Base-by-base conservation (phyloP, 2,113 vertebrate genomes). In the Lepus americanus region DNA sequence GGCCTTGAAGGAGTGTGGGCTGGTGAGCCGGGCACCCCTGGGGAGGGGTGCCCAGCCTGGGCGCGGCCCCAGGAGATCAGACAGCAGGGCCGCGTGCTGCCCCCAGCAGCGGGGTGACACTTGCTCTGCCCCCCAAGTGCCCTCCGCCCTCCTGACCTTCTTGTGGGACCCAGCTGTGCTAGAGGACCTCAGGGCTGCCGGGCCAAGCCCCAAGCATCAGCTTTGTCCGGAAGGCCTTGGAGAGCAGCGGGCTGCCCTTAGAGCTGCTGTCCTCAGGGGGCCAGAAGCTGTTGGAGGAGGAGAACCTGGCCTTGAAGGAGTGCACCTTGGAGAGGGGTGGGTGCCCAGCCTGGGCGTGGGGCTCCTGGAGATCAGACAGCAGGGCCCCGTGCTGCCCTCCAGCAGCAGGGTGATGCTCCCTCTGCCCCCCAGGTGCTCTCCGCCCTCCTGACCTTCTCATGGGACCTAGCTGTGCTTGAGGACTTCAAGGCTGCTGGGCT, bases 191-290 rank as follows among this genome's bases (percentile, higher is more conserved):
- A 44, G 36, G 36, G 36, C 36, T 36, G 36, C 36, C 36, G 36
- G 36, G 36, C 36, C 36, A 36, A 36, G 36, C 36, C 36, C 36
- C 36, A 36, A 36, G 36, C 36, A 36, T 36, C 36, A 36, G 36
- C 36, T 36, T 36, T 36, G 36, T 99, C 11, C 98, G 99, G 3
- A 98, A 99, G 92, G 98, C 98, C 0, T 97, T 99, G 96, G 98
- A 98, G 96, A 98, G 98, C 0, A 98, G 99, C 96, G 99, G 99
- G 99, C 98, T 99, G 97, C 99, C 99, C 53, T 99, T 99, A 76
- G 99, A 99, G 78, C 98, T 99, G 81, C 78, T 99, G 78, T 99
- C 98, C n/a, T 99, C 99, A 0, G 99, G 99, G 99, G 5, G 99
- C 31, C 98, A 99, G 93, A 99, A 99, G 95, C 96, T 99, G 44